Evolutionary conservation across 2,797 vertebrate genomes (phyloP).

Genomic region (Tangara arthus): DNA sequence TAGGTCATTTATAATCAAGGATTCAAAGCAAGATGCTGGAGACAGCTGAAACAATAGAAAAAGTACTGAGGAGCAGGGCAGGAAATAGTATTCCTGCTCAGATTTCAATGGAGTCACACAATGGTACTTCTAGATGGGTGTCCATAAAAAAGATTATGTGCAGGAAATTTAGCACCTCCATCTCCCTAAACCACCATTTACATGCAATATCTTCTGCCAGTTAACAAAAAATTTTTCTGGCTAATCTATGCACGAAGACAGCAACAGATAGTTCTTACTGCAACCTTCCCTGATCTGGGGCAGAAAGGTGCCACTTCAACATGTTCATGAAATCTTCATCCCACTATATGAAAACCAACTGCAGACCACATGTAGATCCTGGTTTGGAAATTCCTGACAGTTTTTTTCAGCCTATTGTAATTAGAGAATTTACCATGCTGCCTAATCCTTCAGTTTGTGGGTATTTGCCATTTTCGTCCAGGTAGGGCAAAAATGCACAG

Average conservation of each 20-base stretch:
- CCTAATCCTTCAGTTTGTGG: background rate
- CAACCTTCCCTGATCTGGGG: background rate
- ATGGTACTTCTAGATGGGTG: background rate
- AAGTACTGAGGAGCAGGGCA: background rate
- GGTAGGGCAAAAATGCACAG: background rate
- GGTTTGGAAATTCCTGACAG: background rate
- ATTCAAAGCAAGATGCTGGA: constrained; percentile 21
- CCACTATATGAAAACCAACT: background rate
- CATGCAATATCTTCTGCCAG: background rate
- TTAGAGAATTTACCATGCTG: background rate
- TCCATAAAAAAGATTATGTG: background rate
- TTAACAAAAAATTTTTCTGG: background rate
- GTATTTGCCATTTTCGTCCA: background rate
- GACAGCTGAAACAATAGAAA: constrained; percentile 26
- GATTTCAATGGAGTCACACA: background rate
- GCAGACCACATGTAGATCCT: background rate
- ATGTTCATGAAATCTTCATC: background rate
- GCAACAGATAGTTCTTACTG: background rate
- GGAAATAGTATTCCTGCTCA: background rate
- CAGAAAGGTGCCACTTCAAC: background rate
- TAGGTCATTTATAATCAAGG: background rate
- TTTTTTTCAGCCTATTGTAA: background rate
- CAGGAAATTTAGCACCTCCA: background rate
- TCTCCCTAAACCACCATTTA: background rate
- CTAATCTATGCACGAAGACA: background rate